A percentile compares a stretch with the other conserved stretches of the same genome.
Evolutionary conservation across 2,797 vertebrate species (phyloP).

Genomic region (Crocodylus rhombifer): DNA sequence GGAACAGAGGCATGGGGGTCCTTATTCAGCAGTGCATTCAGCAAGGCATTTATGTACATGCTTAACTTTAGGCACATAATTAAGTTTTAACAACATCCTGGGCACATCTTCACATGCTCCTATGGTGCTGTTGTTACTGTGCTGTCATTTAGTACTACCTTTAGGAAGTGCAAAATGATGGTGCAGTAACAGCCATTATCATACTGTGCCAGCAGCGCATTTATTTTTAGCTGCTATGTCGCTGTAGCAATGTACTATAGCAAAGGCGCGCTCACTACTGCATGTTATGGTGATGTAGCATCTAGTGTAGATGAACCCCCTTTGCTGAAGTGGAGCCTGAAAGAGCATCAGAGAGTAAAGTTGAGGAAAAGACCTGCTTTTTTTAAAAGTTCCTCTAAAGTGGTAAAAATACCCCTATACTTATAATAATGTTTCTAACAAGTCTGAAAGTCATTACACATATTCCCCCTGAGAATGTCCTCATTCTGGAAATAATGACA

Average conservation of each 20-base stretch:
- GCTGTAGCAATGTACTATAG: too few species aligned
- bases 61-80: background rate
- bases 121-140: too few species aligned
- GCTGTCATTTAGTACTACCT: too few species aligned
- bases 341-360: background rate
- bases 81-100: background rate
- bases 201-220: too few species aligned
- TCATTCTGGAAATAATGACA: constrained; percentile 11
- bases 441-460: background rate
- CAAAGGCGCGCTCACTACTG: too few species aligned
- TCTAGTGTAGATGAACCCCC: too few species aligned
- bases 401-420: constrained; percentile 17
- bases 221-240: too few species aligned
- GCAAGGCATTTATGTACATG: background rate
- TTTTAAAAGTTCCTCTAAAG: constrained; percentile 23
- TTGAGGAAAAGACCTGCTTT: constrained; percentile 16
- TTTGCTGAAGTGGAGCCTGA: constrained; percentile 9
- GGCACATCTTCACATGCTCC: background rate
- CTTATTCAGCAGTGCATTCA: background rate
- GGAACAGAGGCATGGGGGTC: background rate
- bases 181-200: too few species aligned
- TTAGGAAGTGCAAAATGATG: too few species aligned
- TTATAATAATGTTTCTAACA: background rate
- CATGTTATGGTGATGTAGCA: too few species aligned
- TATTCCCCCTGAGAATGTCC: background rate